A percentile compares a stretch with the other conserved stretches of the same genome.
phyloP scores from a whole-genome alignment of 2,888 invertebrate genomes.

The Ophraella communa region DNA sequence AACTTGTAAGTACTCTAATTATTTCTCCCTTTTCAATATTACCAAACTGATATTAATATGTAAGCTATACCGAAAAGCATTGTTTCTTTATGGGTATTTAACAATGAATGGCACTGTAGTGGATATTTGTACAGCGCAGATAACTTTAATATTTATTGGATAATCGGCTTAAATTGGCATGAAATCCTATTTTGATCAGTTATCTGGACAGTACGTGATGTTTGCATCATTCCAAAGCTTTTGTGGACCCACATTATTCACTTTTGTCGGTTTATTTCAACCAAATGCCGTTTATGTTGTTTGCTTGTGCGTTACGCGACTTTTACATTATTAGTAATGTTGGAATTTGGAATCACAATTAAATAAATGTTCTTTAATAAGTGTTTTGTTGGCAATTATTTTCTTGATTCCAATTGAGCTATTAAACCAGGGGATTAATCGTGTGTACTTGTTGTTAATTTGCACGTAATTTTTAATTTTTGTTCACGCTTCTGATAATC shows the following conservation, averaged over 20 bases:
- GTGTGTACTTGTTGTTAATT: conserved; percentile 4
- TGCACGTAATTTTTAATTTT: conserved; percentile 16
- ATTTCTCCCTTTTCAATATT: too few relatives aligned
- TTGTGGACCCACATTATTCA: conserved; percentile 38
- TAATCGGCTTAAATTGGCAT: conserved; percentile 37
- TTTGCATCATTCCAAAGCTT: conserved; percentile 34
- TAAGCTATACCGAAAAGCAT: conserved; percentile 22
- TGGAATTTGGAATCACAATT: conserved; percentile 9
- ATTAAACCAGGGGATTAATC: neutral
- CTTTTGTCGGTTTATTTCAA: conserved; percentile 42
- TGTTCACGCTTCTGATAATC: neutral
- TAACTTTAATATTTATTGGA: conserved; percentile 38
- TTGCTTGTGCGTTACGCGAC: conserved; percentile 17
- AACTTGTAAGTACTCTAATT: too few relatives aligned
- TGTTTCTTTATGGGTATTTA: conserved; percentile 30
- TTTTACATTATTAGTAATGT: neutral
- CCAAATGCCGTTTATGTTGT: conserved; percentile 40
- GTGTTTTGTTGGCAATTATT: too few relatives aligned
- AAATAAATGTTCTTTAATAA: neutral
- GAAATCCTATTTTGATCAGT: conserved; percentile 43
- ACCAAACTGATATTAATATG: neutral
- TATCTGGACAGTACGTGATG: conserved; percentile 43
- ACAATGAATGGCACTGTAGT: conserved; percentile 27
- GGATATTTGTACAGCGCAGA: conserved; percentile 36
- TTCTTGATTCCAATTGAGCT: conserved; percentile 7